Evolutionary conservation across 1,140 invertebrate genomes (phyloP).

Genomic region (Potamilus streckersoni): DNA sequence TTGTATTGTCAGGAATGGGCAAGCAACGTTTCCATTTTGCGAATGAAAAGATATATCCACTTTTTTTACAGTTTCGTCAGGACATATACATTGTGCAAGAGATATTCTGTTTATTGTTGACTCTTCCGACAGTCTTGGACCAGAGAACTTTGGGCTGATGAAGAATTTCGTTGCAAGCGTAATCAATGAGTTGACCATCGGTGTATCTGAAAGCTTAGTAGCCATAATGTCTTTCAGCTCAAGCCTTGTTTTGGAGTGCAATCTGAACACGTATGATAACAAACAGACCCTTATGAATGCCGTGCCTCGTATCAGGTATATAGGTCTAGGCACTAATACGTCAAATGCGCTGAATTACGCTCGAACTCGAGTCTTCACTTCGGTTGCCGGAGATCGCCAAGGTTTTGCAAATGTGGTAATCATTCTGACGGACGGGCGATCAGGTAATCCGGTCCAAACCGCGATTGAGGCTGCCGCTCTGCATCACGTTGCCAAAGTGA

Average conservation of each 20-base stretch:
- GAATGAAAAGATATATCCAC: no score
- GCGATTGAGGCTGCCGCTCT: background rate
- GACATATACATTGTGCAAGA: background rate
- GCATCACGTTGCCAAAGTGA: background rate
- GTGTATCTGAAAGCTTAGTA: slow-evolving; percentile 13
- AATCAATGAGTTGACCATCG: slow-evolving; percentile 23
- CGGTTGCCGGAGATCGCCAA: slow-evolving; percentile 43
- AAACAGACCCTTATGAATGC: background rate
- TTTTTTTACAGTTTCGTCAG: no score
- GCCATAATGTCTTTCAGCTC: slow-evolving; percentile 32
- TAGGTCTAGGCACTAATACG: slow-evolving; percentile 51
- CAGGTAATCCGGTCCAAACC: slow-evolving; percentile 34
- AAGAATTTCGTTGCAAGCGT: slow-evolving; percentile 40
- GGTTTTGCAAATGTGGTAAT: slow-evolving; percentile 43
- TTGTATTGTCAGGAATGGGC: no score
- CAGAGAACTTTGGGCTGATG: slow-evolving; percentile 36
- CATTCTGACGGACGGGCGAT: slow-evolving; percentile 56
- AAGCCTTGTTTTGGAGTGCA: background rate
- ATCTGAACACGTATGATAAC: background rate
- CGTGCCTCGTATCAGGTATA: slow-evolving; percentile 8
- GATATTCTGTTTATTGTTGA: slow-evolving; percentile 53
- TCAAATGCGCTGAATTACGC: slow-evolving; percentile 42
- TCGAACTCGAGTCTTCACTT: slow-evolving; percentile 41
- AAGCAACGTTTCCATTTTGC: no score
- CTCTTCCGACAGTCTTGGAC: slow-evolving; percentile 41